Evolutionary conservation across 2,797 vertebrate species (phyloP).

Genomic region (Coracias cyanogaster): DNA sequence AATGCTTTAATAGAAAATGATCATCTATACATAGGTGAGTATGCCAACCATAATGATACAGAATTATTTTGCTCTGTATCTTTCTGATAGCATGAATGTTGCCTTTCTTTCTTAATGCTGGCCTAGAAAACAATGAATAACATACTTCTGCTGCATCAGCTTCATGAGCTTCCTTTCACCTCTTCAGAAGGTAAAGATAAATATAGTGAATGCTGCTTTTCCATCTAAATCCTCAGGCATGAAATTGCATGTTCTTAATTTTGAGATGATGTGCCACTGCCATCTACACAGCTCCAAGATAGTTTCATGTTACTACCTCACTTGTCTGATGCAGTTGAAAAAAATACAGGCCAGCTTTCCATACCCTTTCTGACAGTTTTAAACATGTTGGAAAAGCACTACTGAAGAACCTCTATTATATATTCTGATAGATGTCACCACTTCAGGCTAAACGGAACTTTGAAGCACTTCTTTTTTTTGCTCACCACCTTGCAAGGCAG

Average conservation of each 20-base stretch:
- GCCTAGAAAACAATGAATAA: background rate
- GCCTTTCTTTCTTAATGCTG: background rate
- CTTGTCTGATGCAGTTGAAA: background rate
- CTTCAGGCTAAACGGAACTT: background rate
- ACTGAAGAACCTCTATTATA: background rate
- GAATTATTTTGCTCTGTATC: background rate
- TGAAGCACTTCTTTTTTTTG: background rate
- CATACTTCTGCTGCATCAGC: background rate
- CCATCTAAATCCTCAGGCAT: background rate
- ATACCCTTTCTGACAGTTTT: background rate
- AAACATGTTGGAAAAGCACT: background rate
- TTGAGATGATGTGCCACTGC: background rate
- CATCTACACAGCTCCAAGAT: background rate
- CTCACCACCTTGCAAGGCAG: accelerated
- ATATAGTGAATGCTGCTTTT: background rate
- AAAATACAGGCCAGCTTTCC: background rate
- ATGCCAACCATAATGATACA: background rate
- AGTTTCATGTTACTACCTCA: background rate
- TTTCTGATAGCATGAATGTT: background rate
- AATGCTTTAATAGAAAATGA: background rate
- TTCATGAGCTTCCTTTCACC: background rate
- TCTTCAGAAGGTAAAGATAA: background rate
- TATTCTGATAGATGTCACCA: background rate
- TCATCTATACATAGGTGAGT: background rate
- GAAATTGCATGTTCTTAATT: background rate